Evolutionary conservation across 1,140 invertebrate species (phyloP), one percentile per base, ranked within the genome.

Genomic region (Oscheius sp.): DNA sequence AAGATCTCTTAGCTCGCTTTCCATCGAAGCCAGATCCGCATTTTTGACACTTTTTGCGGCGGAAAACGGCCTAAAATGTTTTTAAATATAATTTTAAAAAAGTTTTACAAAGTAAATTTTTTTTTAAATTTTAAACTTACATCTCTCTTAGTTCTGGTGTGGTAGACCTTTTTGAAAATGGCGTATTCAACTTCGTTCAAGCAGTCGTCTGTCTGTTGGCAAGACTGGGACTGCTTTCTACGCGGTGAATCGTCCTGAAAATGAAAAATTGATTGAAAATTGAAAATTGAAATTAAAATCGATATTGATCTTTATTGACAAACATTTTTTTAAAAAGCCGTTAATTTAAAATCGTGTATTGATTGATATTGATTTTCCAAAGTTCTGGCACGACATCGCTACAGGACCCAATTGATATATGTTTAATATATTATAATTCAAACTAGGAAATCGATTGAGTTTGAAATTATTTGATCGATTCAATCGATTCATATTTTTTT

Each of bases 151-250:
- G 73, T 77, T 32, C 71, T 63, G 3, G 65, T 62, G 23, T 77
- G 55, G 46, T 78, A 66, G 34, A 73, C 78, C 36, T 78, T 78
- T 35, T 74, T 67, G 62, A 77, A 78, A 10, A 73, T 52, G 10
- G 68, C 74, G 55, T 77, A 77, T 52, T 79, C 78, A 1, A 55
- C 64, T 23, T 79, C 76, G 42, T 79, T 79, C 46, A 79, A 36
- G 29, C 78, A 79, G 61, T 79, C 78, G 23, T 68, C 78, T 0
- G 74, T 78, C 52, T 79, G 78, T n/a, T 76, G 69, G 34, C 78
- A 79, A 20, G 66, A 55, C n/a, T n/a, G n/a, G 2, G 49, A 20
- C 34, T 71, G 69, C 31, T 71, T 71, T 45, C 69, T 28, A 1
- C 69, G 28, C 3, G 52, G 69, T 2, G 35, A 49, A 13, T 71